Evolutionary conservation across 2,888 invertebrate genomes (phyloP).

Genomic region (Diogma glabrata): DNA sequence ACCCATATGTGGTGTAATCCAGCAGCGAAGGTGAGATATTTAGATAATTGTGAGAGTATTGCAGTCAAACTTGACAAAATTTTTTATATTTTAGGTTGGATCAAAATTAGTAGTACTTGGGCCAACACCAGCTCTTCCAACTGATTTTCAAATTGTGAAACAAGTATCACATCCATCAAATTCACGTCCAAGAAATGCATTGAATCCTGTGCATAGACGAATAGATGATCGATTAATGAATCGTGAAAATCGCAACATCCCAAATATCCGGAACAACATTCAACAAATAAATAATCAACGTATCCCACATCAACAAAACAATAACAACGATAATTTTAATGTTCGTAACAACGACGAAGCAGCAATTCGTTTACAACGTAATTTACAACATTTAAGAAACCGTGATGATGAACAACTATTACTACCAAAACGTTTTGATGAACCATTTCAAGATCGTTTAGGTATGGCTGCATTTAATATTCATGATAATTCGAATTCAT

Average conservation of each 20-base stretch:
- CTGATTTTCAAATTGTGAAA: conserved; percentile 36
- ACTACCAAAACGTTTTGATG: conserved; percentile 35
- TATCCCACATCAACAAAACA: conserved; percentile 6
- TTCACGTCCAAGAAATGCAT: conserved; percentile 16
- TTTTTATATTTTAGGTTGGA: conserved; percentile 40
- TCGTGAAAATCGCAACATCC: conserved; percentile 25
- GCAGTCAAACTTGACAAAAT: background rate
- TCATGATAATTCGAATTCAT: conserved; percentile 27
- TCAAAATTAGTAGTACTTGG: conserved; percentile 62
- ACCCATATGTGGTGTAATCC: conserved; percentile 90
- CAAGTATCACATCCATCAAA: conserved; percentile 25
- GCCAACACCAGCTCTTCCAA: conserved; percentile 32
- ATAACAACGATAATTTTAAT: conserved; percentile 8
- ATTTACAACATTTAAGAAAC: conserved; percentile 30
- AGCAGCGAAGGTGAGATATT: conserved; percentile 47
- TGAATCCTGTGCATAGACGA: conserved; percentile 18
- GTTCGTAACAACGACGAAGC: conserved; percentile 27
- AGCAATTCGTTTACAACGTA: conserved; percentile 33
- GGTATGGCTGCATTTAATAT: conserved; percentile 48
- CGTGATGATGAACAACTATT: conserved; percentile 33
- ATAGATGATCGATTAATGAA: conserved; percentile 24
- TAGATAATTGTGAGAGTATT: background rate
- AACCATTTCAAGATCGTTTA: conserved; percentile 37
- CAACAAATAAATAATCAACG: conserved; percentile 7
- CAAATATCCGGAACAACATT: background rate